Percentiles rank a stretch among this genome's conserved stretches.
These are phyloP conservation scores for Meganola albula DNA, from an alignment of 2,888 invertebrate genomes.

Conservation along the genomic window DNA sequence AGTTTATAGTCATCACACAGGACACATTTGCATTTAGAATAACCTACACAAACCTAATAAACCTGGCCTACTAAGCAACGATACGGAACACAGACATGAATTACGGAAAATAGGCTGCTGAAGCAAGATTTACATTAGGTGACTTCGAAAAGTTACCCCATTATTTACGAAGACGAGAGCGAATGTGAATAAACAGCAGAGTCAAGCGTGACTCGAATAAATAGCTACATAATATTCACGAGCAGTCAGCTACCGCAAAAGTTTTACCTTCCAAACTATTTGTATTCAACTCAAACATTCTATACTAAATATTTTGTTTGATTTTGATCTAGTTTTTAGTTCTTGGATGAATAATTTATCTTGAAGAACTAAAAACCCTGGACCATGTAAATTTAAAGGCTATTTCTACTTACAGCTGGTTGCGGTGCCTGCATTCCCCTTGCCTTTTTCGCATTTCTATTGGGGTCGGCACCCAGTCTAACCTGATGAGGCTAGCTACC, in stretches of 20 bases:
- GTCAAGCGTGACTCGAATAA: constrained; percentile 64
- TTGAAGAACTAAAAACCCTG: no score
- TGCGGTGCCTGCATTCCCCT: no score
- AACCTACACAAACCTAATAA: neutral
- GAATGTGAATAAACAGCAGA: constrained; percentile 64
- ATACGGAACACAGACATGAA: constrained; percentile 8
- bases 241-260: constrained; percentile 40
- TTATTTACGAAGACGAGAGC: constrained; percentile 59
- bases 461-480: no score
- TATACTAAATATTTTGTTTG: constrained; percentile 26
- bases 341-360: no score
- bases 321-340: constrained; percentile 5
- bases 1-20: no score
- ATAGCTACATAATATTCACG: constrained; percentile 45
- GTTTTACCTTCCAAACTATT: constrained; percentile 50
- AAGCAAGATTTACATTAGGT: constrained; percentile 27
- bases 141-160: constrained; percentile 50
- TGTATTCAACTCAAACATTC: constrained; percentile 55
- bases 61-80: neutral
- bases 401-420: no score
- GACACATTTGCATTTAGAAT: no score
- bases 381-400: no score
- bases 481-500: no score
- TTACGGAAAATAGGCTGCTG: constrained; percentile 18
- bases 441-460: no score